phyloP scores from a whole-genome alignment of 2,888 invertebrate genomes.

The Pachymerium ferrugineum region DNA sequence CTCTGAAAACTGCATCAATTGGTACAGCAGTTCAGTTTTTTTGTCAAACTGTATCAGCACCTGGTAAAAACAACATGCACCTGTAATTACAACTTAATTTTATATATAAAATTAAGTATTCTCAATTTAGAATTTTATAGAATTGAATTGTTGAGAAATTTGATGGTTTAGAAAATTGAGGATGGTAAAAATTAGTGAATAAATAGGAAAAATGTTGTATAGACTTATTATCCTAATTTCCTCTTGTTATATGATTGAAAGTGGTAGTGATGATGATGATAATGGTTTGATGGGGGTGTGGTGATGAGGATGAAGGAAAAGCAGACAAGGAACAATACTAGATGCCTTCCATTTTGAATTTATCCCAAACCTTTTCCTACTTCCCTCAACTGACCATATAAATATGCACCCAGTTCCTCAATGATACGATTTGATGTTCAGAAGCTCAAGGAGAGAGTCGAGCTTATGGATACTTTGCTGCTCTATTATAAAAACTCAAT shows the following conservation, averaged over 20 bases:
- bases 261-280: background rate
- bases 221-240: too few relatives aligned
- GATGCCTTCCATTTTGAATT: constrained; percentile 13
- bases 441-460: background rate
- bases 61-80: background rate
- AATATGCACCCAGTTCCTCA: constrained; percentile 13
- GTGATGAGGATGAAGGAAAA: constrained; percentile 13
- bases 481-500: background rate
- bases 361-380: constrained; percentile 13
- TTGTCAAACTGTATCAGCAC: background rate
- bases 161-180: background rate
- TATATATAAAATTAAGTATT: too few relatives aligned
- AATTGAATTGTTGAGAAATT: too few relatives aligned
- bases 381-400: constrained; percentile 13
- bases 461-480: background rate
- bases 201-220: too few relatives aligned
- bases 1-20: background rate
- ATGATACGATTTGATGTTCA: background rate
- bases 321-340: constrained; percentile 8
- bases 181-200: too few relatives aligned
- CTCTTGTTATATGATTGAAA: background rate
- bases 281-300: constrained; percentile 13
- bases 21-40: background rate
- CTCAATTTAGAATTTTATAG: too few relatives aligned
- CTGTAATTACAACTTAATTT: background rate